phyloP scores from a whole-genome alignment of 37 sponge, comb jelly and placozoan species.

The Halisarca cf. caerulea region DNA sequence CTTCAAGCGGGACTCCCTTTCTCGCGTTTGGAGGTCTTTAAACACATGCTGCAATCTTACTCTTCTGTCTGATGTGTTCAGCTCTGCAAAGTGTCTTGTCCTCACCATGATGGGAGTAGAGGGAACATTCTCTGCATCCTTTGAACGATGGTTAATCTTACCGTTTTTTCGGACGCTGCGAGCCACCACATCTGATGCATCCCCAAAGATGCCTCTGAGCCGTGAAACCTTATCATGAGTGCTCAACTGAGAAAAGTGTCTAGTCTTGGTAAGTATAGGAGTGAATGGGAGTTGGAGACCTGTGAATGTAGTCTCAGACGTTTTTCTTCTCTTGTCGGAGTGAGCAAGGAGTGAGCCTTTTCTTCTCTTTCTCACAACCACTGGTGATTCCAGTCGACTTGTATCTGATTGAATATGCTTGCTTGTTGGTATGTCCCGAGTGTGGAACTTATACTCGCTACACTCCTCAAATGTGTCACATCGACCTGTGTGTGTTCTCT shows the following conservation, averaged over 20 bases:
- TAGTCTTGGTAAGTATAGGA: conserved; percentile 38
- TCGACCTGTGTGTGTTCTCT: too few relatives aligned
- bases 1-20: not conserved
- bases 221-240: not conserved
- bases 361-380: too few relatives aligned
- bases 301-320: too few relatives aligned
- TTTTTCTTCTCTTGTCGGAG: too few relatives aligned
- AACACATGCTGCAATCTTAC: not conserved
- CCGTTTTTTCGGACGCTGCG: too few relatives aligned
- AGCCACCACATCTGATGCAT: not conserved
- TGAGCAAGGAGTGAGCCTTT: too few relatives aligned
- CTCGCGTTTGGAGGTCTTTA: not conserved
- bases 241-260: conserved; percentile 26
- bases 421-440: too few relatives aligned
- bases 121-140: not conserved
- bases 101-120: conserved; percentile 33
- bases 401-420: too few relatives aligned
- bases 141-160: too few relatives aligned
- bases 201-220: not conserved
- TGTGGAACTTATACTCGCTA: too few relatives aligned
- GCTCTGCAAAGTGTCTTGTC: conserved; percentile 33
- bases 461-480: too few relatives aligned
- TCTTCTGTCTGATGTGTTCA: not conserved
- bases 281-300: not conserved
- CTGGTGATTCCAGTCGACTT: too few relatives aligned